Conservation (phyloP, 2,797 vertebrate species). For the Enoplosus armatus region DNA sequence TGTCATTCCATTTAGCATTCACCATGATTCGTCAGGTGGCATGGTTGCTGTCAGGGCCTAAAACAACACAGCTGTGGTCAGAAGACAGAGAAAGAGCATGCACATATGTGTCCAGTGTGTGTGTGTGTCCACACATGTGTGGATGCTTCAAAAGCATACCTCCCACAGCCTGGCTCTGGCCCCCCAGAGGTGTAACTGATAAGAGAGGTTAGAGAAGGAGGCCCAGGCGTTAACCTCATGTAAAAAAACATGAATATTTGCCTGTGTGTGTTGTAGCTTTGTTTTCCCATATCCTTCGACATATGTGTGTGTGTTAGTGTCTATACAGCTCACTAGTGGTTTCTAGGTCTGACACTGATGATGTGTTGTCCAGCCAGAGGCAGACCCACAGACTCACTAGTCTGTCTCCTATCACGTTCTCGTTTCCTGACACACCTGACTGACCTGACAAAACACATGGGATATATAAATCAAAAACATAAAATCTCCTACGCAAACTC, state of each 20-base stretch:
- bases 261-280: slow-evolving; percentile 1
- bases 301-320: background rate
- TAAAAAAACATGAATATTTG: slow-evolving; percentile 10
- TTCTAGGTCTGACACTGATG: slow-evolving; percentile 61
- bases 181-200: slow-evolving; percentile 59
- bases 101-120: too few species aligned
- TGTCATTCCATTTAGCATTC: slow-evolving; percentile 74
- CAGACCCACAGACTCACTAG: slow-evolving; percentile 27
- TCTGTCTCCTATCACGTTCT: slow-evolving; percentile 40
- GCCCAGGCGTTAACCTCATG: background rate
- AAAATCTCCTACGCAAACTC: slow-evolving; percentile 11
- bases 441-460: slow-evolving; percentile 19
- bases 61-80: slow-evolving; percentile 86
- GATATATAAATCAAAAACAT: slow-evolving; percentile 16
- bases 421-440: slow-evolving; percentile 38
- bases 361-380: slow-evolving; percentile 69
- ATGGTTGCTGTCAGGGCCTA: slow-evolving; percentile 83
- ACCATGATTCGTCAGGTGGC: slow-evolving; percentile 85
- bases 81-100: slow-evolving; percentile 47
- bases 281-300: background rate
- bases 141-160: slow-evolving; percentile 85
- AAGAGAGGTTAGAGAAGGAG: slow-evolving; percentile 36
- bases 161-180: slow-evolving; percentile 51
- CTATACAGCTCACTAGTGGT: slow-evolving; percentile 11
- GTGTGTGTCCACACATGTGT: slow-evolving; percentile 16